Conservation (phyloP, 2,113 vertebrate species). For the Scomber scombrus region DNA sequence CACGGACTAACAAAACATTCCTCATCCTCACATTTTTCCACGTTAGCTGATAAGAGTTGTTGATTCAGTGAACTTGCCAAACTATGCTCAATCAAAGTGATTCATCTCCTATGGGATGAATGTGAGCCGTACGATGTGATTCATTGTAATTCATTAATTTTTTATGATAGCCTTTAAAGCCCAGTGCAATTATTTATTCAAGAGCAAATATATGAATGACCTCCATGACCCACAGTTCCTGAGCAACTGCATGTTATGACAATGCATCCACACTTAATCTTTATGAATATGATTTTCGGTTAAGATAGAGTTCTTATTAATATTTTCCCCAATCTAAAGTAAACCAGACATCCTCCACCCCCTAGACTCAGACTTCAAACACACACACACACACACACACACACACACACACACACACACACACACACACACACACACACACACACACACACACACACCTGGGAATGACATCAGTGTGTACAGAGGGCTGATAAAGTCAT, state of each 20-base stretch:
- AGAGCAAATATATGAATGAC: slow-evolving; percentile 11
- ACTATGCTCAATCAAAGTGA: slow-evolving; percentile 11
- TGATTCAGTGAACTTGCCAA: slow-evolving; percentile 27
- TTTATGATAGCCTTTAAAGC: neutral
- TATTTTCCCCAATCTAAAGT: neutral
- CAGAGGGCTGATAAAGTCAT: slow-evolving; percentile 56
- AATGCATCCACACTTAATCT: neutral
- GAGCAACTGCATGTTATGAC: neutral
- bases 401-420: slow-evolving; percentile 38
- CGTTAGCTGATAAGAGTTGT: slow-evolving; percentile 12
- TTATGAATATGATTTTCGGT: slow-evolving; percentile 6
- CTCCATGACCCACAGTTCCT: slow-evolving; percentile 8
- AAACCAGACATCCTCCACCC: neutral
- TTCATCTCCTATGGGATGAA: slow-evolving; percentile 12
- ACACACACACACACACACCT: slow-evolving; percentile 38
- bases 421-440: slow-evolving; percentile 20
- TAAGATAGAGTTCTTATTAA: neutral
- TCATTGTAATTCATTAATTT: neutral
- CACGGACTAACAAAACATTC: slow-evolving; percentile 32
- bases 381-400: slow-evolving; percentile 20
- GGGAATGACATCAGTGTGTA: slow-evolving; percentile 66
- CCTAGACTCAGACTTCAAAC: neutral
- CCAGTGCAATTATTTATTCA: neutral
- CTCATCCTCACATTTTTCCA: neutral
- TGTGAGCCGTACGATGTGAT: neutral